Percentiles rank a stretch among this genome's conserved stretches.
Evolutionary conservation across 2,113 vertebrate species (phyloP).

Genomic region (Odocoileus virginianus): DNA sequence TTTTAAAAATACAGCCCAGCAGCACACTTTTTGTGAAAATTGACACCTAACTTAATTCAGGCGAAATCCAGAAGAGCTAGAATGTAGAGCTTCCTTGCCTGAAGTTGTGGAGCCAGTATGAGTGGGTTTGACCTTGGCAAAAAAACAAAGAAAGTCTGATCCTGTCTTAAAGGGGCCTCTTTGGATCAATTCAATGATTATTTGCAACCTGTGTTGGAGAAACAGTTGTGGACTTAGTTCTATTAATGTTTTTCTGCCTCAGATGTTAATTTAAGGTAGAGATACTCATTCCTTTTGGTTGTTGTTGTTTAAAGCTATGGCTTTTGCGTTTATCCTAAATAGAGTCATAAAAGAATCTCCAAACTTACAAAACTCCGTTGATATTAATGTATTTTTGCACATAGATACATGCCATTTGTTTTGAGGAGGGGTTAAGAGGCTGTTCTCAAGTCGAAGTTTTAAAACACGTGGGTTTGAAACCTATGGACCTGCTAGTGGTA

Average conservation of each 20-base stretch:
- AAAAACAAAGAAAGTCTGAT: not conserved
- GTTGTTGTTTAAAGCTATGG: not conserved
- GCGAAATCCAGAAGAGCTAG: not conserved
- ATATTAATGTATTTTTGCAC: not conserved
- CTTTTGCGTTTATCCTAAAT: not conserved
- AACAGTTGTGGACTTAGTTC: not conserved
- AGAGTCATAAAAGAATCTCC: not conserved
- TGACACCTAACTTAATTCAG: not conserved
- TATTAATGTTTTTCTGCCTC: not conserved
- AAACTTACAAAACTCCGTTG: not conserved
- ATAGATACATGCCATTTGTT: not conserved
- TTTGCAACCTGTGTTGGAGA: not conserved
- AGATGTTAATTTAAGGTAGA: not conserved
- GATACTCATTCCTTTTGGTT: not conserved
- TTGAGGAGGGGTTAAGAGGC: not conserved
- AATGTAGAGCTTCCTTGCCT: not conserved
- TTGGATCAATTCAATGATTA: not conserved
- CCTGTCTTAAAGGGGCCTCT: no score
- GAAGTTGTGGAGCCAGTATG: not conserved
- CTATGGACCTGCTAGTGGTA: not conserved
- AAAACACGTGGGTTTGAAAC: not conserved
- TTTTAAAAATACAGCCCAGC: not conserved
- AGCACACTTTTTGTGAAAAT: not conserved
- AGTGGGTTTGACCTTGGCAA: not conserved
- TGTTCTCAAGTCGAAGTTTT: not conserved